Percentiles rank a stretch among this genome's conserved stretches.
Evolutionary conservation across 2,113 vertebrate genomes (phyloP).

Genomic region (Cyphomyrus plagiostoma): DNA sequence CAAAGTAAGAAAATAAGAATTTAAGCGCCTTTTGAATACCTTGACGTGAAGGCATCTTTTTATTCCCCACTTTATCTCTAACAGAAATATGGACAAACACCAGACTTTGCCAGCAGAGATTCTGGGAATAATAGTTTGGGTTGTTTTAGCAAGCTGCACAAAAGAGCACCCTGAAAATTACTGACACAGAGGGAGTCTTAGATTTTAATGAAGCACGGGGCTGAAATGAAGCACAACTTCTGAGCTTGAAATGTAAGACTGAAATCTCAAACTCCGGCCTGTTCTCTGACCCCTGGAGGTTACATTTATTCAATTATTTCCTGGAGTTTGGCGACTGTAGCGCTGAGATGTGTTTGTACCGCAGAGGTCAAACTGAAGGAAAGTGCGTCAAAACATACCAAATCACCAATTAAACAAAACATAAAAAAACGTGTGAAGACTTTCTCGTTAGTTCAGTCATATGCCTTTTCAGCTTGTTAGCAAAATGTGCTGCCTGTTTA

Average conservation of each 20-base stretch:
- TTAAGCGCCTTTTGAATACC: background rate
- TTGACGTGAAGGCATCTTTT: background rate
- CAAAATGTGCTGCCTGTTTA: background rate
- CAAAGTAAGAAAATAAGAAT: background rate
- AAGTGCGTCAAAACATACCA: background rate
- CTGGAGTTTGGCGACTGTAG: background rate
- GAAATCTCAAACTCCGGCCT: background rate
- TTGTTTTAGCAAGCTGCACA: background rate
- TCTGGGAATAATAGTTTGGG: constrained; percentile 27
- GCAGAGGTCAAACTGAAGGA: background rate
- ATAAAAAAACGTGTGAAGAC: background rate
- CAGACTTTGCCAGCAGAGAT: background rate
- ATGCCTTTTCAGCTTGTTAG: background rate
- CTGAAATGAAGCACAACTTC: constrained; percentile 8
- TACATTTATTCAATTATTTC: background rate
- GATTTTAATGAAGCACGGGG: background rate
- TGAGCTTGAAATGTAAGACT: constrained; percentile 2
- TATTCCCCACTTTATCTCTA: constrained; percentile 9
- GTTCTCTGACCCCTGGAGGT: background rate
- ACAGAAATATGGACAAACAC: constrained; percentile 11
- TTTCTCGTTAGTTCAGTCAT: background rate
- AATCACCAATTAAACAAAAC: background rate
- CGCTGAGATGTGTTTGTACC: background rate
- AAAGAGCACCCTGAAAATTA: constrained; percentile 20
- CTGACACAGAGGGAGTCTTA: constrained; percentile 1